phyloP scores from a whole-genome alignment of 2,797 vertebrate species.

The Cyclura pinguis region DNA sequence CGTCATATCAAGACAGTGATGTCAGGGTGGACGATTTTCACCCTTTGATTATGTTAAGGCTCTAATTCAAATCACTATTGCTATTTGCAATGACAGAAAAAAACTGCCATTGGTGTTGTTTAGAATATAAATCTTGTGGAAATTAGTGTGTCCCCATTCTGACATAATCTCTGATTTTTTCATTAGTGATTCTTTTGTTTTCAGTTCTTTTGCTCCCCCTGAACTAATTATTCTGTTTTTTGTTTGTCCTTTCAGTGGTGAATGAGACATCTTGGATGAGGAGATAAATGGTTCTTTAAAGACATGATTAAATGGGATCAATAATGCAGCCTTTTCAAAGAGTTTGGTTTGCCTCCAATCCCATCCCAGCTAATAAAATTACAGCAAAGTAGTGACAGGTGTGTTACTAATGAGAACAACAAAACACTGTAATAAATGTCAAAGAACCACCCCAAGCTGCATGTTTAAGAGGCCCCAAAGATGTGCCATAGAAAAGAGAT shows the following conservation, averaged over 20 bases:
- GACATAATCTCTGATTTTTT: background rate
- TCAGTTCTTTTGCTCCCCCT: background rate
- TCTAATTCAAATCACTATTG: background rate
- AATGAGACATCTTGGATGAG: conserved; percentile 26
- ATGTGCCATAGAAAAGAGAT: background rate
- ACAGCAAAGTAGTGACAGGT: conserved; percentile 22
- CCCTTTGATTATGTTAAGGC: background rate
- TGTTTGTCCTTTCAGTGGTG: background rate
- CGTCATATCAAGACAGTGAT: background rate
- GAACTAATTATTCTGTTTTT: conserved; percentile 25
- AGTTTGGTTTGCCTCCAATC: conserved; percentile 22
- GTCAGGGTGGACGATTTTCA: background rate
- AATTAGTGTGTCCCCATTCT: conserved; percentile 3
- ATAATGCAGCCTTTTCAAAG: conserved; percentile 36
- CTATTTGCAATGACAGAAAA: background rate
- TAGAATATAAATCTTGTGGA: conserved; percentile 1
- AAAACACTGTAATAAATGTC: conserved; percentile 20
- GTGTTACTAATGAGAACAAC: conserved; percentile 43
- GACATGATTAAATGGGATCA: conserved; percentile 35
- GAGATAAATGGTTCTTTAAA: conserved; percentile 39
- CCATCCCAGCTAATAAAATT: conserved; percentile 27
- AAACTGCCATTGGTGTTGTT: background rate
- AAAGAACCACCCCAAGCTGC: conserved; percentile 29
- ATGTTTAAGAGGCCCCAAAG: conserved; percentile 12
- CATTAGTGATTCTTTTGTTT: conserved; percentile 8